These are phyloP conservation scores for Pristionchus maxplancki DNA, from an alignment of 2,888 invertebrate species.

Conservation along the genomic window DNA sequence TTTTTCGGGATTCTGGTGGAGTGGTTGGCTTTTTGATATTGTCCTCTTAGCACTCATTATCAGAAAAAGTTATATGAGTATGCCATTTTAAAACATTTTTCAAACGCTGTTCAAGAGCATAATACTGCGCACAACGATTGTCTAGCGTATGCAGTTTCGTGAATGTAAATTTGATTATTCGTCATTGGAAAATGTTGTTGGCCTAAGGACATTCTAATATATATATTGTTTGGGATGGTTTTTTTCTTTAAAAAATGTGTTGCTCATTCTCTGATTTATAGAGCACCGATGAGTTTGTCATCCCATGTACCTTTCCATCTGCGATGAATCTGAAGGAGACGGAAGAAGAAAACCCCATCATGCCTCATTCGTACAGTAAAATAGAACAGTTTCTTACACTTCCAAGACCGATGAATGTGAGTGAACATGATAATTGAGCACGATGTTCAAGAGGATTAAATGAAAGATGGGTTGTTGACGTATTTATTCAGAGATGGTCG, in stretches of 20 bases:
- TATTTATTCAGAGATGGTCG: conserved; percentile 24
- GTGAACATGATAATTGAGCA: background rate
- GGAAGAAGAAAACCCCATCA: background rate
- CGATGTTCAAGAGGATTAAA: background rate
- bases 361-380: background rate
- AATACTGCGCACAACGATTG: no score
- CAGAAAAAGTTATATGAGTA: no score
- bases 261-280: background rate
- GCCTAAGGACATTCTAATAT: no score
- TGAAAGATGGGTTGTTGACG: background rate
- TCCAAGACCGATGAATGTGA: background rate
- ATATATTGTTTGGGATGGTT: background rate
- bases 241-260: background rate
- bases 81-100: no score
- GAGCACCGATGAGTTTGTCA: conserved; percentile 35
- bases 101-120: no score
- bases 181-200: no score
- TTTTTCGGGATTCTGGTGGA: no score
- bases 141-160: no score
- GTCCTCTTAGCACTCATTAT: no score
- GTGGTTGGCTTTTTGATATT: no score
- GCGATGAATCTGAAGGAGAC: background rate
- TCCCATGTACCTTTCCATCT: conserved; percentile 4
- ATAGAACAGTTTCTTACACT: background rate
- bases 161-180: no score